phyloP scores from a whole-genome alignment of 2,888 invertebrate species.

The Unio delphinus region DNA sequence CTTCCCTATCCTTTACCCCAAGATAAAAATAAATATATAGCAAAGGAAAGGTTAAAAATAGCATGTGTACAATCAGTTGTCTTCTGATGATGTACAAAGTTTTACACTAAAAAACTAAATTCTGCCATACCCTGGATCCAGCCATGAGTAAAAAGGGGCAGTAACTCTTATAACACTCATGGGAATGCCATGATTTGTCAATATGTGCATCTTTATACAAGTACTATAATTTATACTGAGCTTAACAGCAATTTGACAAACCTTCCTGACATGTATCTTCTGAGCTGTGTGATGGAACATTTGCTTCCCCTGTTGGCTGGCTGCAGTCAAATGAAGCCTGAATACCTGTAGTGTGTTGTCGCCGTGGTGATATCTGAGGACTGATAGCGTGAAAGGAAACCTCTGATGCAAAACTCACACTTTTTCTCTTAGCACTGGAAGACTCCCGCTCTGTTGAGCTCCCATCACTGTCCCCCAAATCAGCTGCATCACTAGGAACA shows the following conservation, averaged over 20 bases:
- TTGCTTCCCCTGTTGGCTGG: constrained; percentile 1
- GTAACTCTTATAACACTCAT: no score
- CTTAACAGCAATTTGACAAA: neutral
- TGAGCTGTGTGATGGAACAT: constrained; percentile 2
- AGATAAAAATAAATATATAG: no score
- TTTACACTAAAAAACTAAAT: no score
- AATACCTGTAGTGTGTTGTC: constrained; percentile 3
- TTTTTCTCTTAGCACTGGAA: constrained; percentile 51
- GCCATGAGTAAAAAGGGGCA: no score
- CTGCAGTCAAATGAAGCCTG: constrained; percentile 2
- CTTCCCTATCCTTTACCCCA: no score
- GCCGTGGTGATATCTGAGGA: constrained; percentile 48
- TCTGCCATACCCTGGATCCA: no score
- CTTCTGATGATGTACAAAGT: no score
- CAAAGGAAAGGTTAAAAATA: no score
- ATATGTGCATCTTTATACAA: no score
- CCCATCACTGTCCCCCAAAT: constrained; percentile 27
- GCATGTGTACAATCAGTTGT: no score
- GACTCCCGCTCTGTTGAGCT: constrained; percentile 37
- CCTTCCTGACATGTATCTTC: neutral
- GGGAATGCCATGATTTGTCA: no score
- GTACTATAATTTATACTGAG: no score
- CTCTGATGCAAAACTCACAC: constrained; percentile 69
- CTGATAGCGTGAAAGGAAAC: constrained; percentile 67
- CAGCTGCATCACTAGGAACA: constrained; percentile 23